Conservation (phyloP, 2,113 vertebrate genomes). For the Burhinus bistriatus region DNA sequence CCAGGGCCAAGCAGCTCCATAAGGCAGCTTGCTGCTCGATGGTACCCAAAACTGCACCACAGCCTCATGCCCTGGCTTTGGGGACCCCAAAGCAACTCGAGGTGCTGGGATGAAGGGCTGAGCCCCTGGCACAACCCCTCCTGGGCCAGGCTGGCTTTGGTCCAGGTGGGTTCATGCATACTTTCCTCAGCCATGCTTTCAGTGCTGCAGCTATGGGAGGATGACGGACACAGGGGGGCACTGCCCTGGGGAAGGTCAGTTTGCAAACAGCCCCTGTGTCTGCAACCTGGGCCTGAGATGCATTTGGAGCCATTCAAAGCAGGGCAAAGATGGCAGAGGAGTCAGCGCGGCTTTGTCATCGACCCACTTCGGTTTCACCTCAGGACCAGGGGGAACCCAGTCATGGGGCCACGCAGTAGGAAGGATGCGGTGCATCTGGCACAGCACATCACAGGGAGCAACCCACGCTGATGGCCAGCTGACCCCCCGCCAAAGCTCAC, state of each 20-base stretch:
- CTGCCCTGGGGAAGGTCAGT: accelerated
- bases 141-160: accelerated
- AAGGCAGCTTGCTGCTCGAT: accelerated
- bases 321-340: background rate
- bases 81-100: background rate
- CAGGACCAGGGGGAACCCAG: accelerated
- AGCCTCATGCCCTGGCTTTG: background rate
- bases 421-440: background rate
- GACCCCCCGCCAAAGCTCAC: background rate
- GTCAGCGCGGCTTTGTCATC: accelerated
- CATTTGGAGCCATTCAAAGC: accelerated
- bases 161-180: accelerated
- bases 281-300: background rate
- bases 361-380: background rate
- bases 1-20: background rate
- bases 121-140: background rate
- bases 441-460: background rate
- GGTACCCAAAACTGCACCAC: background rate
- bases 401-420: accelerated
- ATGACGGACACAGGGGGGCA: background rate
- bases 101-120: background rate
- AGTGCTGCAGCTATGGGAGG: background rate
- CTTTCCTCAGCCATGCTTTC: accelerated
- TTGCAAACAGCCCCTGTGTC: background rate
- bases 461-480: background rate